Evolutionary conservation across 2,113 vertebrate genomes (phyloP).

Genomic region (Bubo bubo): DNA sequence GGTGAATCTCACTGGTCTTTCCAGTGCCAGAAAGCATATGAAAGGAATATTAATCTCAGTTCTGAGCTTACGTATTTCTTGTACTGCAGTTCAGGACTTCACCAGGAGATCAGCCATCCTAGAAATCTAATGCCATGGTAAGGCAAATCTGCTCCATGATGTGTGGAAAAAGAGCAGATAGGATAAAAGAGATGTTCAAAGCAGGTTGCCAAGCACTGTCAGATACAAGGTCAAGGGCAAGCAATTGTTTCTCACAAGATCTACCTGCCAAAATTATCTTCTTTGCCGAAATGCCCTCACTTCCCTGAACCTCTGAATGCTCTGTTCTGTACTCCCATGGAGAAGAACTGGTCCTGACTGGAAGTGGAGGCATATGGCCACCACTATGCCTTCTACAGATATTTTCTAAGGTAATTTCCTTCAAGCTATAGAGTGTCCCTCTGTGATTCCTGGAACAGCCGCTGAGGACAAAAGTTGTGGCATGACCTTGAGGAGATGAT

Average conservation of each 20-base stretch:
- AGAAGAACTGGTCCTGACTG: background rate
- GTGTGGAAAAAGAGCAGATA: background rate
- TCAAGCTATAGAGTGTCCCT: background rate
- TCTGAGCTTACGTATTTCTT: background rate
- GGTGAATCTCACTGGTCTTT: background rate
- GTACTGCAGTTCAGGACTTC: background rate
- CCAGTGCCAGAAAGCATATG: background rate
- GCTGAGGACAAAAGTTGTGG: background rate
- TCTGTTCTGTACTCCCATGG: background rate
- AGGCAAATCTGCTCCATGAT: background rate
- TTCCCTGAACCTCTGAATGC: background rate
- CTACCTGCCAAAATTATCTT: background rate
- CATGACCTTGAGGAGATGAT: rapidly evolving
- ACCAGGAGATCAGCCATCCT: background rate
- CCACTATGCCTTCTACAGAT: background rate
- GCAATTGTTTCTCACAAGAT: background rate
- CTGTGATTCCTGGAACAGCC: rapidly evolving
- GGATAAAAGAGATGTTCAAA: background rate
- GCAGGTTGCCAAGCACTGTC: background rate
- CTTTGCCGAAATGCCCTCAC: background rate
- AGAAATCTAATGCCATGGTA: rapidly evolving
- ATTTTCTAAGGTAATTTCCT: background rate
- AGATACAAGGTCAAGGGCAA: background rate
- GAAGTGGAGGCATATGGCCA: background rate
- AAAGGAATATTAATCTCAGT: background rate